A percentile compares a stretch with the other conserved stretches of the same genome.
These are phyloP conservation scores for Umimayanthus kanabou DNA, from an alignment of 92 coral and sea anemone species.

Conservation along the genomic window DNA sequence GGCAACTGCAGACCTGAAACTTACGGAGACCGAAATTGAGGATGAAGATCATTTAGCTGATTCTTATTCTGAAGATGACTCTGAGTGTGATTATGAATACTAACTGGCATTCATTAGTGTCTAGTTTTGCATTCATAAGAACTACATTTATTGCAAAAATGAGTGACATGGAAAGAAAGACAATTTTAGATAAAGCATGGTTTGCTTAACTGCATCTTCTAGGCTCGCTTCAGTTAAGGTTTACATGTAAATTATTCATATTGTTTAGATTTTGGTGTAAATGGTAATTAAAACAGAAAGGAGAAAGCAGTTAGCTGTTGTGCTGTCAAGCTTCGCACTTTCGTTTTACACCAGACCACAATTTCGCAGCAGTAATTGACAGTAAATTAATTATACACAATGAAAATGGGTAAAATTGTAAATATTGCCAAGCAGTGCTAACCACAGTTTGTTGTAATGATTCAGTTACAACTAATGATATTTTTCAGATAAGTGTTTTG, in stretches of 20 bases:
- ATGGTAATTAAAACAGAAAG: slow-evolving; percentile 2
- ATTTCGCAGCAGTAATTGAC: slow-evolving; percentile 10
- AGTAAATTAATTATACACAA: slow-evolving; percentile 3
- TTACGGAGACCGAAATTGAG: not conserved
- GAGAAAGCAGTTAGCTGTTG: not conserved
- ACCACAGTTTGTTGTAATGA: not conserved
- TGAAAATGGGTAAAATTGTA: not conserved
- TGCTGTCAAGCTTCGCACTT: not conserved
- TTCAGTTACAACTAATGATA: not conserved
- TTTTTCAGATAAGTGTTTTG: not conserved
- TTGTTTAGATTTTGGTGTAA: slow-evolving; percentile 14
- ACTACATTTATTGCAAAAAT: slow-evolving; percentile 16
- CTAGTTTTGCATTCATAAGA: not conserved
- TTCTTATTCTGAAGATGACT: not conserved
- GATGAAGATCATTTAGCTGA: slow-evolving; percentile 11
- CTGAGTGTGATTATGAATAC: slow-evolving; percentile 24
- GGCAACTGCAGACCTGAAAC: not conserved
- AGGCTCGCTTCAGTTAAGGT: slow-evolving; percentile 23
- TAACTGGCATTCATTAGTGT: slow-evolving; percentile 18
- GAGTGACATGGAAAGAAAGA: slow-evolving; percentile 11
- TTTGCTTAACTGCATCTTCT: slow-evolving; percentile 12
- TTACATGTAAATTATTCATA: slow-evolving; percentile 13
- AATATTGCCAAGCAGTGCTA: not conserved
- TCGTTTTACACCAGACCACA: slow-evolving; percentile 5
- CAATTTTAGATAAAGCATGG: slow-evolving; percentile 1